Conservation (phyloP, 2,888 invertebrate species). For the Chouioia cunea region DNA sequence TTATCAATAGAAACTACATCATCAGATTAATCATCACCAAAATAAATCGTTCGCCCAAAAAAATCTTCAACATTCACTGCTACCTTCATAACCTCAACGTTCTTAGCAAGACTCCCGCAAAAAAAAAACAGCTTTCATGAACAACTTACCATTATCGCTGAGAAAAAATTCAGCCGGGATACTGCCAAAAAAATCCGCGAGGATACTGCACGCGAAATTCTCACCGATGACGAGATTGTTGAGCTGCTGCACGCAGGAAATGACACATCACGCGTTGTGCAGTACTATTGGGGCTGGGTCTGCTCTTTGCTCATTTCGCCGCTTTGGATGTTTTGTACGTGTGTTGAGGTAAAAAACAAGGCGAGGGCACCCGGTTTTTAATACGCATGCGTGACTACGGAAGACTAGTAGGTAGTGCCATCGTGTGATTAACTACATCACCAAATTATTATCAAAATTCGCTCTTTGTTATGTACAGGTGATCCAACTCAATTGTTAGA, state of each 20-base stretch:
- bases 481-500: no score
- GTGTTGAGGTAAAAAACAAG: no score
- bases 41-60: no score
- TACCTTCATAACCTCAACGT: slow-evolving; percentile 23
- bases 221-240: slow-evolving; percentile 31
- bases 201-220: background rate
- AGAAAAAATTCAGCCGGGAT: background rate
- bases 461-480: no score
- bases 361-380: no score
- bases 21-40: background rate
- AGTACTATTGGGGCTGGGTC: no score
- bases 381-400: no score
- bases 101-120: background rate
- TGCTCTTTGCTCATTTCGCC: no score
- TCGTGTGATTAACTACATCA: no score
- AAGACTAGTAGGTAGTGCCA: no score
- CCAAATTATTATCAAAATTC: no score
- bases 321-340: no score
- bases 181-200: background rate
- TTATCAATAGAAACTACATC: background rate
- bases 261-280: slow-evolving; percentile 43
- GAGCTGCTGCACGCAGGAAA: slow-evolving; percentile 36
- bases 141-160: background rate
- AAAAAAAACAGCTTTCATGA: background rate
- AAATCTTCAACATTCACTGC: background rate